A percentile compares a stretch with the other conserved stretches of the same genome.
Conservation (phyloP, 2,113 vertebrate genomes). For the Nymphicus hollandicus region DNA sequence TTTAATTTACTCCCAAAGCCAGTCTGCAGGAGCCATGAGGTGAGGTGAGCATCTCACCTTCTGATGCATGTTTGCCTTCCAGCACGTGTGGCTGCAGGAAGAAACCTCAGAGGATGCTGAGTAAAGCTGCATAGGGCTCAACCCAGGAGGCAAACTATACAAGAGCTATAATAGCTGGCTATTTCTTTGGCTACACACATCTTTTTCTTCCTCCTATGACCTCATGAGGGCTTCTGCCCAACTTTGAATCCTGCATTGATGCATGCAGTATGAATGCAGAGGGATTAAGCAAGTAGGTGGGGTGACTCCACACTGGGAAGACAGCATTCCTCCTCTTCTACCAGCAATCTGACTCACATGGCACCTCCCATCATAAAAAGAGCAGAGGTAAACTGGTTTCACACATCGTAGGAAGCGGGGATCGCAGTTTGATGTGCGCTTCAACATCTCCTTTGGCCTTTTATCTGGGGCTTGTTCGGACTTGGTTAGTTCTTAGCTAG, state of each 20-base stretch:
- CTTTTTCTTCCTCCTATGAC: neutral
- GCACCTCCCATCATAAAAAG: neutral
- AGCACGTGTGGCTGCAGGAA: fast-evolving
- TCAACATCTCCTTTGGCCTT: neutral
- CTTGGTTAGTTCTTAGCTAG: neutral
- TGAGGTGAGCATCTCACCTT: neutral
- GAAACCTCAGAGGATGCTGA: neutral
- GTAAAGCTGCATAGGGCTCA: neutral
- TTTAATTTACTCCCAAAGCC: neutral
- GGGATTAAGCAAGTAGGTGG: neutral
- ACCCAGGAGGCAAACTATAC: fast-evolving
- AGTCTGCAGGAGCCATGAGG: neutral
- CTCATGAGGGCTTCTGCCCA: neutral
- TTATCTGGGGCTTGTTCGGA: neutral
- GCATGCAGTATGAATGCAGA: neutral
- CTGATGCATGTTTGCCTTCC: neutral
- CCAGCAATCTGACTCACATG: neutral
- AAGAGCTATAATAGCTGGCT: fast-evolving
- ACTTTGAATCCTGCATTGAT: neutral
- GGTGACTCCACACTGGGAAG: neutral
- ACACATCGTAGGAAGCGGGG: fast-evolving
- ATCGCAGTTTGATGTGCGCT: neutral
- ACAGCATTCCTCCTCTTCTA: neutral
- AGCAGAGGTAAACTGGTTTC: neutral
- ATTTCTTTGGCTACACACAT: neutral